Base-by-base conservation (phyloP, 2,797 vertebrate genomes). In the Malurus splendens region DNA sequence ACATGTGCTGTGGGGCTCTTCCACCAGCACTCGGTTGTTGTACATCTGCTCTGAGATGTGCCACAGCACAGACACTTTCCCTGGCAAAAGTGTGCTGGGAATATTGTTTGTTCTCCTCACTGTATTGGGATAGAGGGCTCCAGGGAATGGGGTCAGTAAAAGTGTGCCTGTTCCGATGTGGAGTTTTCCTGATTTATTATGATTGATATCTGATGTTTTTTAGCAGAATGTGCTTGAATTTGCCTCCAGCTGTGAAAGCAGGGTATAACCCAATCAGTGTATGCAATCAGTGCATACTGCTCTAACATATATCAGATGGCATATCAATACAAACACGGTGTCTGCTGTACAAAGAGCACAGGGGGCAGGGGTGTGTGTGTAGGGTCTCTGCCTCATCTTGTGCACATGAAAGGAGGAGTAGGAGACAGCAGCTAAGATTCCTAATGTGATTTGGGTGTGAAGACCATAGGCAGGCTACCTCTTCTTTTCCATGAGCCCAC, bases 1-100 rank as follows among this genome's bases (percentile, higher is more conserved):
- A 62, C 10, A 52, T 1, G 0, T 39, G 30, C 33, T 1, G 0
- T n/a, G n/a, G 65, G 27, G 3, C 32, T 65, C n/a, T 78, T 65
- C 55, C 14, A 51, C 47, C 39, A 39, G 14, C 3, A 2, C 30
- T 83, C 6, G 0, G 16, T 65, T 57, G 41, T 22, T 72, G 14
- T 24, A 20, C 28, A 8, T 44, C 44, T 81, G 44, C 18, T 24
- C 2, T 75, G 56, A 68, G 41, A 48, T 19, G 10, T 42, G 12
- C n/a, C 33, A 18, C 1, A 28, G 14, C 42, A 30, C 15, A 52
- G 24, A 25, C 59, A 9, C 24, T 50, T 54, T 72, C 54, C 20
- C 18, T 66, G 38, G 38, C 7, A 86, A 48, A 84, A 75, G 12
- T 4, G 11, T 70, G 25, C 45, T 76, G 18, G 18, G 20, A 76